Evolutionary conservation across 2,797 vertebrate species (phyloP), one percentile per base, ranked within the genome.

Genomic region (Cynopterus sphinx): DNA sequence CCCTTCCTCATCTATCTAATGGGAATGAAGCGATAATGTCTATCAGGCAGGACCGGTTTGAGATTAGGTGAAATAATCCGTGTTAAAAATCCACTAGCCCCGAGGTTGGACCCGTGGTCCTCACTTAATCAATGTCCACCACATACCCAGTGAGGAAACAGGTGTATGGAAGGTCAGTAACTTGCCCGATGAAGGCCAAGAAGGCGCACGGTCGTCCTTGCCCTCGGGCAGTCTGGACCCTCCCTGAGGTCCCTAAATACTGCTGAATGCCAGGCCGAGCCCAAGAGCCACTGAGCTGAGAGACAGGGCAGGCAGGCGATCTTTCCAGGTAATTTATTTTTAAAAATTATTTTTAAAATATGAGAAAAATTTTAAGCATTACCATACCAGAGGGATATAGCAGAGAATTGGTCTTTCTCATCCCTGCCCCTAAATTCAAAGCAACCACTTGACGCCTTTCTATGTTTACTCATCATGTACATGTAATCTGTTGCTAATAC

Each of bases 331-430:
- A 21, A 59, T 59, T 86, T 93, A 57, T 92, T 90, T 91, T 36
- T 67, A 51, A 89, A 59, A 19, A 22, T 78, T 57, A 79, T 57
- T 92, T 85, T 31, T 53, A 93, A 97, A 74, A 87, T 79, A 16
- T 49, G 31, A 57, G 74, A 65, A 75, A 84, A 57, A 24, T 2
- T 31, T 24, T n/a, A 71, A 63, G 9, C 5, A 68, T 89, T 89
- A 75, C 7, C 2, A 55, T 89, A 71, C 5, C 6, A 87, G 68
- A 94, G 59, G 16, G 2, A 61, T 84, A 19, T 26, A 75, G n/a
- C 61, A 61, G 93, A 96, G 83, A 85, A 41, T 53, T 51, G 17
- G 21, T 46, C 6, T 86, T 43, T 22, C 8, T 93, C 13, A 51
- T 68, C 24, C 28, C 9, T 63, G 13, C 86, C 46, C 26, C 33